These are phyloP conservation scores for Anarrhichthys ocellatus DNA, from an alignment of 2,113 vertebrate genomes.

Conservation along the genomic window DNA sequence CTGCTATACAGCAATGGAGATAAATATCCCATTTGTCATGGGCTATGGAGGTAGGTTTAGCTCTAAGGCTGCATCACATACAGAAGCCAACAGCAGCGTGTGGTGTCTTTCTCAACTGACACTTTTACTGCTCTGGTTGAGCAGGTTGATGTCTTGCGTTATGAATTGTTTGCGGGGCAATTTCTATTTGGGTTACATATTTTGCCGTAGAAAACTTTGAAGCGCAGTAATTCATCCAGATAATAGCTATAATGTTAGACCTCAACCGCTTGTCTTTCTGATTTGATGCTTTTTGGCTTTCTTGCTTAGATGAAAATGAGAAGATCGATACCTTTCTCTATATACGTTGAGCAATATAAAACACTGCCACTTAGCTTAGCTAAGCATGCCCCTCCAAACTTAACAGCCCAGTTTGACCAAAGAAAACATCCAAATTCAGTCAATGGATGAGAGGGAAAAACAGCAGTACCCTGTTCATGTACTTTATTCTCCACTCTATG, in stretches of 20 bases:
- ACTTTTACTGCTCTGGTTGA: not conserved
- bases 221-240: not conserved
- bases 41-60: not conserved
- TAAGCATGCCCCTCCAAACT: not conserved
- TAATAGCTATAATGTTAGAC: not conserved
- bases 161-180: not conserved
- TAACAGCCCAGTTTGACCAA: not conserved
- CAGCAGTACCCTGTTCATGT: not conserved
- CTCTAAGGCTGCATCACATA: not conserved
- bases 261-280: not conserved
- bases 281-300: not conserved
- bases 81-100: not conserved
- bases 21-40: not conserved
- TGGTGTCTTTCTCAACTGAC: not conserved
- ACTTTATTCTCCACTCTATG: not conserved
- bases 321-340: not conserved
- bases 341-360: not conserved
- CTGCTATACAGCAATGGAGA: not conserved
- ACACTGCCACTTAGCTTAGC: not conserved
- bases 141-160: not conserved
- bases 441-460: not conserved
- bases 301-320: not conserved
- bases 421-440: not conserved
- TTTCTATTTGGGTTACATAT: not conserved
- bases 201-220: not conserved